Conservation (phyloP, 2,113 vertebrate species). For the Phyllostomus hastatus region DNA sequence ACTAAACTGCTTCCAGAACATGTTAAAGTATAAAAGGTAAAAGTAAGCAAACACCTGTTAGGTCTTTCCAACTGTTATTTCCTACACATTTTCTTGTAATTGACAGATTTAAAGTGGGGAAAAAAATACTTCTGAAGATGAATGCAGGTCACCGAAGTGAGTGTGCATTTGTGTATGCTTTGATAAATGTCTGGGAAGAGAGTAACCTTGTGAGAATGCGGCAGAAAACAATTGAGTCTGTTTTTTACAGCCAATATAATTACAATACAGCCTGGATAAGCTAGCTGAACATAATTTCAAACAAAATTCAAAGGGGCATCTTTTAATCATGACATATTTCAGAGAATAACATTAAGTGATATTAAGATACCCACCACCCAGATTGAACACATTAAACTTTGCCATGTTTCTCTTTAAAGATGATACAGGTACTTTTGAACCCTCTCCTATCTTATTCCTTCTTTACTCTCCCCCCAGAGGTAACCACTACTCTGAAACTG, state of each 20-base stretch:
- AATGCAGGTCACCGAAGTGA: background rate
- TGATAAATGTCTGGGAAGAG: background rate
- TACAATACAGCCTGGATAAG: background rate
- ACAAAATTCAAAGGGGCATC: background rate
- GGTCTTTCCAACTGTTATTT: slow-evolving; percentile 63
- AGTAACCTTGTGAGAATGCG: background rate
- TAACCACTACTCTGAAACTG: background rate
- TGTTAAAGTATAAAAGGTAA: slow-evolving; percentile 53
- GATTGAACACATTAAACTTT: background rate
- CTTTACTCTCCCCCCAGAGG: background rate
- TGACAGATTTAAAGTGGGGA: background rate
- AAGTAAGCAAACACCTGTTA: slow-evolving; percentile 60
- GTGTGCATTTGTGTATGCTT: background rate
- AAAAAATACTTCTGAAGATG: slow-evolving; percentile 1
- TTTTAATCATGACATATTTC: slow-evolving; percentile 3
- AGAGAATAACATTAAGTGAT: background rate
- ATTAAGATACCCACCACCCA: background rate
- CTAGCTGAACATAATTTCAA: background rate
- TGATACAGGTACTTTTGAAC: background rate
- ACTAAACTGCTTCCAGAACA: slow-evolving; percentile 56
- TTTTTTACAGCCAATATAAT: background rate
- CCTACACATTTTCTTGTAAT: slow-evolving; percentile 24
- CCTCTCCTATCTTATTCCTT: background rate
- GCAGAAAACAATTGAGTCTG: background rate
- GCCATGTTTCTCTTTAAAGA: background rate